Base-by-base conservation (phyloP, 2,888 invertebrate genomes). In the Beris chalybata region DNA sequence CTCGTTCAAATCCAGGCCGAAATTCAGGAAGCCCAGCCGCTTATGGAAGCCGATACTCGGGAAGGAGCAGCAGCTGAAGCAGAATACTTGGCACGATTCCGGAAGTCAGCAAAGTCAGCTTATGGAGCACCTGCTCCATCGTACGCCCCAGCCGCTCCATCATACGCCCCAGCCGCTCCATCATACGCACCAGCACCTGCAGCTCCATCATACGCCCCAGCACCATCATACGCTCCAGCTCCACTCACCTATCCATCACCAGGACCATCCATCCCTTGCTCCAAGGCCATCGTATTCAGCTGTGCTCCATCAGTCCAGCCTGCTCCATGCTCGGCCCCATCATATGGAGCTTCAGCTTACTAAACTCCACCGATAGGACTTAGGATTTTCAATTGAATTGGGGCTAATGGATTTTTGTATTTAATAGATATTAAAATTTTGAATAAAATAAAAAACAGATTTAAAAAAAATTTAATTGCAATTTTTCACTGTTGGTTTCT, bases 371-470 rank as follows among this genome's bases (percentile, higher is more conserved):
- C 7, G 38, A 38, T 9, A 38, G 38, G 38, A 38, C 38, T 38
- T 38, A 38, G 38, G 38, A 38, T 5, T 38, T 38, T 38, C 22
- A 38, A 38, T 38, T 7, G 9, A 7, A 7, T 38, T 22, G 22
- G 1, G 22, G 22, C 38, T 5, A 38, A 38, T 9, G 9, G 7
- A 38, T 38, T 38, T 3, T 38, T 38, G 38, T 38, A 38, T 7
- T 38, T 58, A 64, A 66, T 71, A 71, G 71, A 69, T 69, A 72
- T 71, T 67, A 68, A 30, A 55, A 22, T 58, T 52, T 71, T 70
- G 67, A 69, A 70, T 70, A 53, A 54, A 58, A 45, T 22, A 47
- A 54, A 48, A 59, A 56, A 44, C 1, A 22, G 22, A 7, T 38
- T 48, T 12, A 44, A 30, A 44, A 44, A 57, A 32, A 68, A 45